Evolutionary conservation across 2,113 vertebrate genomes (phyloP).

Genomic region (Notothenia coriiceps): DNA sequence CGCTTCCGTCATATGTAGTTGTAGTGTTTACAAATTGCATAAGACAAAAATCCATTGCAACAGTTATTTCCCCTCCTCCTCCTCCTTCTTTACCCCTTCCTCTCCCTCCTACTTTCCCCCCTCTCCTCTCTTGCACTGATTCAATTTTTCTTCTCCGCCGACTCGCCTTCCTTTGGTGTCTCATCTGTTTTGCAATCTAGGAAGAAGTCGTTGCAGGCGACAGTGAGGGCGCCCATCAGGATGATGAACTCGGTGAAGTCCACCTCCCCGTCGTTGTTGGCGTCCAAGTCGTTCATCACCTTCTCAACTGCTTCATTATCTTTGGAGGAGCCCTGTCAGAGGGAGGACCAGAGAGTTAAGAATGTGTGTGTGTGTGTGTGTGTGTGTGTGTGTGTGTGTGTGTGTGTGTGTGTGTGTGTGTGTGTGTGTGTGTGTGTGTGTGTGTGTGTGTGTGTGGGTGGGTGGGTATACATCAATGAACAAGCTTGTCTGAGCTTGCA

Average conservation of each 20-base stretch:
- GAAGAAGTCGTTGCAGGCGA: constrained; percentile 90
- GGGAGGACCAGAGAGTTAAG: constrained; percentile 19
- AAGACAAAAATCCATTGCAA: constrained; percentile 47
- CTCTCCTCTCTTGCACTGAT: constrained; percentile 28
- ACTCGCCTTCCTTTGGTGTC: constrained; percentile 63
- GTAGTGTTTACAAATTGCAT: constrained; percentile 63
- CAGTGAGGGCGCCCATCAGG: constrained; percentile 87
- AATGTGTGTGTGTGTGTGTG: constrained; percentile 30
- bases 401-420: not conserved
- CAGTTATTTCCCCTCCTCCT: constrained; percentile 27
- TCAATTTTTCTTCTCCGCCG: constrained; percentile 75
- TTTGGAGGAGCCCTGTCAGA: constrained; percentile 78
- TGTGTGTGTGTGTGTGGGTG: constrained; percentile 21
- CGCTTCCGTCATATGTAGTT: constrained; percentile 28
- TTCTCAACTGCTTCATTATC: constrained; percentile 87
- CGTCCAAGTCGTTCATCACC: constrained; percentile 87
- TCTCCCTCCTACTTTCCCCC: not conserved
- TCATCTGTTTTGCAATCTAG: constrained; percentile 82
- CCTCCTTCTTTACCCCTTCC: not conserved
- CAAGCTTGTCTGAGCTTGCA: constrained; percentile 59
- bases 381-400: constrained; percentile 11
- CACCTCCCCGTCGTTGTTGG: constrained; percentile 88
- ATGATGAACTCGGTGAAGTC: constrained; percentile 90
- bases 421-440: constrained; percentile 16
- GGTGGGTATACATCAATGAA: constrained; percentile 30